Evolutionary conservation across 2,797 vertebrate species (phyloP).

Genomic region (Microchirus variegatus): DNA sequence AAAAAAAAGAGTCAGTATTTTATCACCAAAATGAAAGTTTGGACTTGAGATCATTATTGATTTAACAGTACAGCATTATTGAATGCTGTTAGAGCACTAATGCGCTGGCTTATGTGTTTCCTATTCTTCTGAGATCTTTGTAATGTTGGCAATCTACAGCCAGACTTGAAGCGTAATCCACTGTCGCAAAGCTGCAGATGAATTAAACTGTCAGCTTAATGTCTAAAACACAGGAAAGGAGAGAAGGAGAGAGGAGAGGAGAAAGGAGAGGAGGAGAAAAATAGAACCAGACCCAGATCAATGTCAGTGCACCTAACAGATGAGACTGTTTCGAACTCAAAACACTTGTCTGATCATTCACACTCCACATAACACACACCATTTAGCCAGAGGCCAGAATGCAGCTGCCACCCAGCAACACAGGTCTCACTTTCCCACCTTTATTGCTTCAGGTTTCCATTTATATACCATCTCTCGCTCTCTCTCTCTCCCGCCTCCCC

Average conservation of each 20-base stretch:
- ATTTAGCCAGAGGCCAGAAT: slow-evolving; percentile 24
- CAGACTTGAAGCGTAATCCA: slow-evolving; percentile 32
- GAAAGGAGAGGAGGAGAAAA: neutral
- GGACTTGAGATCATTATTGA: slow-evolving; percentile 24
- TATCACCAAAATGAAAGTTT: too few species aligned
- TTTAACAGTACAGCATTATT: neutral
- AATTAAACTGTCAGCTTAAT: slow-evolving; percentile 34
- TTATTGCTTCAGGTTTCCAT: slow-evolving; percentile 25
- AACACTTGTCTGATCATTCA: slow-evolving; percentile 33
- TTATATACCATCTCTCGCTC: slow-evolving; percentile 34
- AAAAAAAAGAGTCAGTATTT: too few species aligned
- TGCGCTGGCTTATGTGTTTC: slow-evolving; percentile 13
- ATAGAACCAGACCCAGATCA: slow-evolving; percentile 13
- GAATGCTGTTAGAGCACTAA: slow-evolving; percentile 20
- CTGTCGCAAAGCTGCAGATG: slow-evolving; percentile 21
- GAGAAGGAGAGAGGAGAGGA: neutral
- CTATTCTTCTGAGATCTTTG: slow-evolving; percentile 22
- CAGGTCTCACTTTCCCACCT: slow-evolving; percentile 19
- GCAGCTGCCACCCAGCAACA: slow-evolving; percentile 8
- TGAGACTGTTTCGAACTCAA: slow-evolving; percentile 17
- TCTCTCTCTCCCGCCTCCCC: neutral
- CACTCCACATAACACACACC: slow-evolving; percentile 7
- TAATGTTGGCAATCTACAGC: slow-evolving; percentile 17
- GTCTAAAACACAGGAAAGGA: slow-evolving; percentile 13
- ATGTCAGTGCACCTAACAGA: slow-evolving; percentile 14